phyloP scores from a whole-genome alignment of 2,113 vertebrate genomes.

The Phalacrocorax carbo region DNA sequence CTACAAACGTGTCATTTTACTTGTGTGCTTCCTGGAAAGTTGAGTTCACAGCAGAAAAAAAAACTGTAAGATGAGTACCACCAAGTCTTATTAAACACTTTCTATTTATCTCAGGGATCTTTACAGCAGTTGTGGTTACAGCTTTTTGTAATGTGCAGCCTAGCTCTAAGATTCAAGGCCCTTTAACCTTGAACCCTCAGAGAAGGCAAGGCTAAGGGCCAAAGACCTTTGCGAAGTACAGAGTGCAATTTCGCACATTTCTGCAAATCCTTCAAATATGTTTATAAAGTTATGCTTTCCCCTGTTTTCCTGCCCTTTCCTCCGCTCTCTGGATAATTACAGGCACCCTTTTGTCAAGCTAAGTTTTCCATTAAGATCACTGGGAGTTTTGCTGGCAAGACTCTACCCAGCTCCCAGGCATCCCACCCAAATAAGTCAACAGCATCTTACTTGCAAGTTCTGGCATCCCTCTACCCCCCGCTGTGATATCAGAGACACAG shows the following conservation, averaged over 20 bases:
- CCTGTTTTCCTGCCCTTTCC: background rate
- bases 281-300: background rate
- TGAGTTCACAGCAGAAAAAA: background rate
- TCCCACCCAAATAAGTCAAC: background rate
- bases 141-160: background rate
- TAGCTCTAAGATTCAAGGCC: background rate
- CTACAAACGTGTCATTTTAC: background rate
- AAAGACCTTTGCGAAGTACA: background rate
- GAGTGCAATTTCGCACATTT: background rate
- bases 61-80: background rate
- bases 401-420: background rate
- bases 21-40: background rate
- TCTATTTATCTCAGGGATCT: background rate
- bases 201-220: background rate
- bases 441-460: background rate
- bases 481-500: background rate
- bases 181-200: background rate
- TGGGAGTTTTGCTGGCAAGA: background rate
- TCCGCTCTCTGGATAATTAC: background rate
- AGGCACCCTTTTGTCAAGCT: background rate
- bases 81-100: background rate
- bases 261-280: background rate
- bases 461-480: accelerated
- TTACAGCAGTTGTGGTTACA: background rate
- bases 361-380: background rate